phyloP scores from a whole-genome alignment of 37 sponge, comb jelly and placozoan species.

The Geodia barretti region DNA sequence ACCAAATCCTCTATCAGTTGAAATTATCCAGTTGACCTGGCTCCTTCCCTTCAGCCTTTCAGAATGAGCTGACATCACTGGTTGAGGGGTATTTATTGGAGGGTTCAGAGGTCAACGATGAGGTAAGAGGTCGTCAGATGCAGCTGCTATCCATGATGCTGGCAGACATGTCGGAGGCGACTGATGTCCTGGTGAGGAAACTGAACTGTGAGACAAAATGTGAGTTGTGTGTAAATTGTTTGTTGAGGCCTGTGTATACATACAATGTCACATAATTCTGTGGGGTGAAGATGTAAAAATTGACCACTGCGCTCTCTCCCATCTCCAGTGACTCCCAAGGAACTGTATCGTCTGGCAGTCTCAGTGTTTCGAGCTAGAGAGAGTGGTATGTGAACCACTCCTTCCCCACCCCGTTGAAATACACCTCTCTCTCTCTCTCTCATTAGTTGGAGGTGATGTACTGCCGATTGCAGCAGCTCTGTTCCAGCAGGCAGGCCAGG shows the following conservation, averaged over 20 bases:
- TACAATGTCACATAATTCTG: too few relatives aligned
- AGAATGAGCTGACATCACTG: neutral
- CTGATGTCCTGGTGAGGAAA: constrained; percentile 19
- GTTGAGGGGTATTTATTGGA: constrained; percentile 10
- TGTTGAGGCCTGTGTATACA: too few relatives aligned
- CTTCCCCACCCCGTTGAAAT: neutral
- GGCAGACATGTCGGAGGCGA: constrained; percentile 33
- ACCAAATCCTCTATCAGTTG: neutral
- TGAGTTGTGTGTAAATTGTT: constrained; percentile 6
- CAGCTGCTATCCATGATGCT: constrained; percentile 19
- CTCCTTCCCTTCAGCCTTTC: neutral
- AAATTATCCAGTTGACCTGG: too few relatives aligned
- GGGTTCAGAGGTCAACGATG: neutral
- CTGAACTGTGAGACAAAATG: constrained; percentile 43
- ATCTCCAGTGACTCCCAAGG: constrained; percentile 39
- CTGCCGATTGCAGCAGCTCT: constrained; percentile 57
- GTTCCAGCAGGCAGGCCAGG: constrained; percentile 51
- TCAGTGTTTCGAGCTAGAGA: constrained; percentile 37
- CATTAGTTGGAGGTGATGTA: constrained; percentile 11
- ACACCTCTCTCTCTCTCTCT: neutral
- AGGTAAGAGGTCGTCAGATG: constrained; percentile 37
- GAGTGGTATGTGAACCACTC: constrained; percentile 1
- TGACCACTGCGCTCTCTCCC: neutral
- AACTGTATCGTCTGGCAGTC: constrained; percentile 52
- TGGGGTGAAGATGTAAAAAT: neutral